phyloP scores from a whole-genome alignment of 2,888 invertebrate species.

The Apotomis betuletana region DNA sequence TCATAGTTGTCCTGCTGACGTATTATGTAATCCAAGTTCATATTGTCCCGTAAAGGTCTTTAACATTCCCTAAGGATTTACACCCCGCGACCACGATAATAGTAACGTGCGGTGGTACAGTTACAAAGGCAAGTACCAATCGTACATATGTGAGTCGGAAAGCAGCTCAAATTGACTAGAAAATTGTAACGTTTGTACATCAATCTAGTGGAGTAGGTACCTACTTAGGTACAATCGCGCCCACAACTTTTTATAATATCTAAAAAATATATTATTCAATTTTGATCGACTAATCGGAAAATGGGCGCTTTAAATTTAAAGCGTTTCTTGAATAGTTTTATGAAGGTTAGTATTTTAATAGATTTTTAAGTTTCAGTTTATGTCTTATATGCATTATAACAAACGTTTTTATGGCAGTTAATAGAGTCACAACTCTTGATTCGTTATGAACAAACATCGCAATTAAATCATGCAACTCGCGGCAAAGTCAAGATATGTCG shows the following conservation, averaged over 20 bases:
- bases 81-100: constrained; percentile 29
- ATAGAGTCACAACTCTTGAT: too few species aligned
- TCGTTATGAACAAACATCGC: too few species aligned
- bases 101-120: constrained; percentile 43
- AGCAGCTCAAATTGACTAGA: constrained; percentile 75
- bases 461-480: too few species aligned
- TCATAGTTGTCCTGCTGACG: neutral
- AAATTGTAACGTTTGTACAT: constrained; percentile 65
- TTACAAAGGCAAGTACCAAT: constrained; percentile 48
- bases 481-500: too few species aligned
- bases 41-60: constrained; percentile 20
- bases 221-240: constrained; percentile 17
- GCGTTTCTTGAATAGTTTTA: too few species aligned
- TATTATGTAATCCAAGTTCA: constrained; percentile 9
- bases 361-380: too few species aligned
- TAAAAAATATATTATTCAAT: neutral
- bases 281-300: neutral
- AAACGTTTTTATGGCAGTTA: too few species aligned
- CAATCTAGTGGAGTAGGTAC: constrained; percentile 42
- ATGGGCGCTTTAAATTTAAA: too few species aligned
- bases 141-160: constrained; percentile 55
- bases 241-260: neutral
- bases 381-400: too few species aligned
- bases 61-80: constrained; percentile 32
- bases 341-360: too few species aligned